Base-by-base conservation (phyloP, 2,797 vertebrate species). In the Microhierax caerulescens region DNA sequence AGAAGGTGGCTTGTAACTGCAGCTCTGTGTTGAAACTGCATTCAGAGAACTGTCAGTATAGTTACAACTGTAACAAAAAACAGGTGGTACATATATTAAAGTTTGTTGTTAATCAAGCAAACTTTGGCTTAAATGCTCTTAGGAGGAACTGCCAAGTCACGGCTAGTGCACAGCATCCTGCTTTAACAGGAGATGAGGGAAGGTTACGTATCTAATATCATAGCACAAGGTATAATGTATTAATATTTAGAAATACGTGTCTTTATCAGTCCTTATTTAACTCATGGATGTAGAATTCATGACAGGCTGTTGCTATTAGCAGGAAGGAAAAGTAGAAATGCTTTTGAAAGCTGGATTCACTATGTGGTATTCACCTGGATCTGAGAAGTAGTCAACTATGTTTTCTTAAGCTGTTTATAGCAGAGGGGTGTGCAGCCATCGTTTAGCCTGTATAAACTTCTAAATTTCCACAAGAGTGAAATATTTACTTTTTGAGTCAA, bases 1-100 rank as follows among this genome's bases (percentile, higher is more conserved):
- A 96, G 88, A 93, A 94, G 86, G 90, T 53, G 51, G 51, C 43
- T 92, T 91, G 72, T 96, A 92, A 93, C 83, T 94, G 82, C 51
- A 88, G 81, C 69, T 92, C 7, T 39, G 64, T 15, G 2, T 24
- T 12, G 75, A 86, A 88, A 79, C 47, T 11, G 13, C 37, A 41
- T 80, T 88, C 70, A 77, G 41, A 77, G 67, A 76, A 56, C 56
- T 74, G 43, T 75, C 61, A 60, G 84, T 95, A 85, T 25, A 72
- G 74, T 17, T 74, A 13, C 13, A 70, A 63, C 2, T 78, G 93
- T 88, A 87, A 80, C 9, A 50, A 86, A 76, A 47, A 64, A 28
- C 15, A 36, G 45, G 17, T 27, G 37, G 21, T 34, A 27, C 6
- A 4, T 7, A 11, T 13, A 18, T 59, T 32, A 28, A 17, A 25